These are phyloP conservation scores for Coelopa pilipes DNA, from an alignment of 2,888 invertebrate genomes.

Conservation along the genomic window DNA sequence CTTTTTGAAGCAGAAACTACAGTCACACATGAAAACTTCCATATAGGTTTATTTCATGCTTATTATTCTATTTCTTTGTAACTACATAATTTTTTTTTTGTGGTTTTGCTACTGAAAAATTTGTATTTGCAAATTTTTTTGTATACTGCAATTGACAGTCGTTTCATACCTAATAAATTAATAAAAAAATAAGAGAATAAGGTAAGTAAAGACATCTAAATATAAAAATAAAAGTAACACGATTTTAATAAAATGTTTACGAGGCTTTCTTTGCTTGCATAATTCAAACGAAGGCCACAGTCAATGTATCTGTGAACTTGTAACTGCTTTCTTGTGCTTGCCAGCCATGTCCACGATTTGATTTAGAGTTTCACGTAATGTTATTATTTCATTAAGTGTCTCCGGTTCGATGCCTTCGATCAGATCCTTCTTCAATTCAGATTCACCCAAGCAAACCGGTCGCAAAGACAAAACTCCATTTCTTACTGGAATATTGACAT, in stretches of 20 bases:
- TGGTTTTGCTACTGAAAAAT: constrained; percentile 5
- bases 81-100: constrained; percentile 1
- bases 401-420: constrained; percentile 59
- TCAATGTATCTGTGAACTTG: neutral
- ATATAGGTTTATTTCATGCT: neutral
- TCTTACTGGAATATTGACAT: constrained; percentile 65
- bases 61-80: neutral
- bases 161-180: neutral
- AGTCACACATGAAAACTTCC: constrained; percentile 4
- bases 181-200: neutral
- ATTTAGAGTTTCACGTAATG: constrained; percentile 62
- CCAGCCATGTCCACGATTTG: constrained; percentile 60
- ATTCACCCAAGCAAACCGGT: constrained; percentile 58
- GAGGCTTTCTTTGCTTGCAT: too few species aligned
- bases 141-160: neutral
- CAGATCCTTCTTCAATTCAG: constrained; percentile 56
- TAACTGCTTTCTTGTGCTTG: constrained; percentile 37
- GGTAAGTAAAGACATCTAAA: neutral
- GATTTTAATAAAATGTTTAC: neutral
- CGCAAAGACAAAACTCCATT: constrained; percentile 64
- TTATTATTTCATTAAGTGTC: constrained; percentile 62
- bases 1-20: neutral
- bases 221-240: neutral
- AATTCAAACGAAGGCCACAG: too few species aligned
- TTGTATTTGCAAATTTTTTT: constrained; percentile 18